phyloP scores from a whole-genome alignment of 2,113 vertebrate species.

The Engraulis encrasicolus region DNA sequence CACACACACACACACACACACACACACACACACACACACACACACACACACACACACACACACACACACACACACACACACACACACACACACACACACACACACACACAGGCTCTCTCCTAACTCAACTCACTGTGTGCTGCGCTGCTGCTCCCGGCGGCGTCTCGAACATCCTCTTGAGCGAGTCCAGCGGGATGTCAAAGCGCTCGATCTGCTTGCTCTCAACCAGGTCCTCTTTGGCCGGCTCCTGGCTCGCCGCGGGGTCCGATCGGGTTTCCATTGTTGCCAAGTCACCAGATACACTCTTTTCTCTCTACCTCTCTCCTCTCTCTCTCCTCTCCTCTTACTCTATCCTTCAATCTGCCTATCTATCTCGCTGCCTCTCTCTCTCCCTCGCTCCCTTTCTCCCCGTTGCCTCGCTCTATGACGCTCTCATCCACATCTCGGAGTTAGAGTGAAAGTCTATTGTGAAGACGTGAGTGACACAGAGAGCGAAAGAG shows the following conservation, averaged over 20 bases:
- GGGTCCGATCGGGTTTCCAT: conserved; percentile 84
- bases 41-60: background rate
- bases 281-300: conserved; percentile 69
- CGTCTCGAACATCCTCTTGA: conserved; percentile 81
- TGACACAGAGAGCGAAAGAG: conserved; percentile 10
- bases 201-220: conserved; percentile 74
- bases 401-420: conserved; percentile 26
- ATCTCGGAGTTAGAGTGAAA: conserved; percentile 53
- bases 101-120: background rate
- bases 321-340: background rate
- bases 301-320: conserved; percentile 36
- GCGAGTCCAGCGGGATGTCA: conserved; percentile 71
- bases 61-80: conserved; percentile 17
- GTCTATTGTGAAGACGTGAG: conserved; percentile 53
- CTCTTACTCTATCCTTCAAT: conserved; percentile 33
- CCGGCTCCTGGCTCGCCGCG: conserved; percentile 59
- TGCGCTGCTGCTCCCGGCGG: conserved; percentile 30
- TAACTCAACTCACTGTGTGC: conserved; percentile 62
- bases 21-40: background rate
- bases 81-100: conserved; percentile 14
- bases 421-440: background rate
- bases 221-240: conserved; percentile 68
- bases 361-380: conserved; percentile 30
- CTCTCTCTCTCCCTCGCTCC: background rate
- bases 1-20: too few species aligned